These are phyloP conservation scores for Coilia nasus DNA, from an alignment of 2,797 vertebrate genomes.

Conservation along the genomic window DNA sequence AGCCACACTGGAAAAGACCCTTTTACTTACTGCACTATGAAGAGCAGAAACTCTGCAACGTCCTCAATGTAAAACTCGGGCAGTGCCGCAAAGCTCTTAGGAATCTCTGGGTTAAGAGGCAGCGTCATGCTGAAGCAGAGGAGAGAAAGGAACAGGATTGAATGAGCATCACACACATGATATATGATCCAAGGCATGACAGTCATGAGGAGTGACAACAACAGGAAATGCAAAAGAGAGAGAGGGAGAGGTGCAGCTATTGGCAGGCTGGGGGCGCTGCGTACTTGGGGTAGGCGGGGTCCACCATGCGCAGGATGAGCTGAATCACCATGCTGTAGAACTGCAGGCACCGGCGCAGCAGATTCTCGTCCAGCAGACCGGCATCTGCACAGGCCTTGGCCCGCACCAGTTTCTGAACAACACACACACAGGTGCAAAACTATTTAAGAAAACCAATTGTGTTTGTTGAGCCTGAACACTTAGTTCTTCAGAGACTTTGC, in stretches of 20 bases:
- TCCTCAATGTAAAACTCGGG: slow-evolving; percentile 99
- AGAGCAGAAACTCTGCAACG: slow-evolving; percentile 98
- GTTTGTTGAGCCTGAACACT: too few relatives aligned
- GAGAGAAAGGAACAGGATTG: not conserved
- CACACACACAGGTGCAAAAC: slow-evolving; percentile 22
- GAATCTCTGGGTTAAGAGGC: slow-evolving; percentile 92
- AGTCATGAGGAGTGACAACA: not conserved
- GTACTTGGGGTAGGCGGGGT: slow-evolving; percentile 94
- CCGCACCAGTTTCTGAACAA: slow-evolving; percentile 93
- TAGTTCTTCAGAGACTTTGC: too few relatives aligned
- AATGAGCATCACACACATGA: not conserved
- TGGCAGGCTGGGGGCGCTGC: slow-evolving; percentile 54
- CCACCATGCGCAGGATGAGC: slow-evolving; percentile 93
- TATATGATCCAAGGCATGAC: not conserved
- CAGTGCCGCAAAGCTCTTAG: slow-evolving; percentile 95
- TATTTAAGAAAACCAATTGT: too few relatives aligned
- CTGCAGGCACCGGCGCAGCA: slow-evolving; percentile 94
- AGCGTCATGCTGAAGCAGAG: slow-evolving; percentile 80
- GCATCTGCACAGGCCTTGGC: slow-evolving; percentile 98
- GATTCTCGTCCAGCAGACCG: slow-evolving; percentile 94
- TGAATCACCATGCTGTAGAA: slow-evolving; percentile 99
- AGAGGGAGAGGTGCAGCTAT: not conserved
- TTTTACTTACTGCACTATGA: slow-evolving; percentile 97
- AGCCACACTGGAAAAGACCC: not conserved
- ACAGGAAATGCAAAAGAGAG: too few relatives aligned